phyloP scores from a whole-genome alignment of 2,888 invertebrate genomes.

The Erebia ligea region DNA sequence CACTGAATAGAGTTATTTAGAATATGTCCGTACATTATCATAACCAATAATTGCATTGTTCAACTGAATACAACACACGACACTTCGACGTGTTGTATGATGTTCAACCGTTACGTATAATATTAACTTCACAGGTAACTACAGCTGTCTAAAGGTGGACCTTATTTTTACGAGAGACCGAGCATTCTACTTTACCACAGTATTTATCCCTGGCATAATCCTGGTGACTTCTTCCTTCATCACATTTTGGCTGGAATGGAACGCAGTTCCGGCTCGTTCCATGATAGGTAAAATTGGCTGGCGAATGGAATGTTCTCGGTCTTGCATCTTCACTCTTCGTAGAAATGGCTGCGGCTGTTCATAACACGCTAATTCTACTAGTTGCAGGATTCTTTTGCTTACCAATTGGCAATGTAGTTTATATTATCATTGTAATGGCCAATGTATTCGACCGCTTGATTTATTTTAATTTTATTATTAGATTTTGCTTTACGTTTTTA shows the following conservation, averaged over 20 bases:
- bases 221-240: slow-evolving; percentile 94
- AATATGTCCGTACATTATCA: slow-evolving; percentile 52
- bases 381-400: slow-evolving; percentile 66
- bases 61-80: slow-evolving; percentile 39
- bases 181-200: slow-evolving; percentile 95
- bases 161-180: slow-evolving; percentile 94
- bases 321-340: slow-evolving; percentile 66
- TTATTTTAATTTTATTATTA: slow-evolving; percentile 57
- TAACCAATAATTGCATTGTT: slow-evolving; percentile 49
- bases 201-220: slow-evolving; percentile 95
- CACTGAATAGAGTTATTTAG: slow-evolving; percentile 83
- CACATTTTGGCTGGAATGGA: slow-evolving; percentile 96
- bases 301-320: slow-evolving; percentile 69
- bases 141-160: slow-evolving; percentile 94
- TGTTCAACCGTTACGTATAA: slow-evolving; percentile 57
- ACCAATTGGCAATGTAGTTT: slow-evolving; percentile 57
- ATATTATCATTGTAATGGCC: slow-evolving; percentile 40
- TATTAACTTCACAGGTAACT: slow-evolving; percentile 88
- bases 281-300: slow-evolving; percentile 90
- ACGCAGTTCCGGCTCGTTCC: slow-evolving; percentile 94
- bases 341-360: slow-evolving; percentile 75
- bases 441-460: slow-evolving; percentile 45
- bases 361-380: slow-evolving; percentile 69
- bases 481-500: slow-evolving; percentile 82
- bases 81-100: slow-evolving; percentile 37